Evolutionary conservation across 2,797 vertebrate species (phyloP).

Genomic region (Eospalax fontanierii): DNA sequence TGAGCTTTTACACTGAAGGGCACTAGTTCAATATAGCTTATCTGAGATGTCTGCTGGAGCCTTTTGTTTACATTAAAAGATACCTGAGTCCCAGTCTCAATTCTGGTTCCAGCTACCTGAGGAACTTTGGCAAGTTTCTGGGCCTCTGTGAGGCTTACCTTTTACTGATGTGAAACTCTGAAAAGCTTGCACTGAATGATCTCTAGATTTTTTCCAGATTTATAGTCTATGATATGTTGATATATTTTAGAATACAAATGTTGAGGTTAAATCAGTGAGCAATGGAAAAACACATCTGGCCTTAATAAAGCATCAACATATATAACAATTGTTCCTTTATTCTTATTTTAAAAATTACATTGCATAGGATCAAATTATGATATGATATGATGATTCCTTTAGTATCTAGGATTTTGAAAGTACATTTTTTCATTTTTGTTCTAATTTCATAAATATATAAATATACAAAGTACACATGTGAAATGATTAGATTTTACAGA

Average conservation of each 20-base stretch:
- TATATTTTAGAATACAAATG: conserved; percentile 17
- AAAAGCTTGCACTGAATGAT: not conserved
- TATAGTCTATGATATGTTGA: not conserved
- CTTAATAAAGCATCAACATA: not conserved
- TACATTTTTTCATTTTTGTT: conserved; percentile 77
- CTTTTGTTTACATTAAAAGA: not conserved
- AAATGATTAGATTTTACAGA: conserved; percentile 84
- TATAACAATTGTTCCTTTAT: not conserved
- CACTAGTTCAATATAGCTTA: not conserved
- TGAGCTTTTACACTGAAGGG: not conserved
- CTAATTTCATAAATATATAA: conserved; percentile 82
- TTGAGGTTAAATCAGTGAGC: not conserved
- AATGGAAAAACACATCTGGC: not conserved
- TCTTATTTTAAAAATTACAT: conserved; percentile 53
- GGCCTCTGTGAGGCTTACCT: not conserved
- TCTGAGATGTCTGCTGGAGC: not conserved
- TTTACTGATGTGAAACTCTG: not conserved
- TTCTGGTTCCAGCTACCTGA: not conserved
- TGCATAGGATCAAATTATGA: not conserved
- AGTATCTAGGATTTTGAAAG: conserved; percentile 64
- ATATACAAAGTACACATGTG: conserved; percentile 78
- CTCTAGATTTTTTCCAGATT: not conserved
- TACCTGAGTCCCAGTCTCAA: not conserved
- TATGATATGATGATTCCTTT: not conserved
- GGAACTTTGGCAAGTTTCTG: not conserved